Base-by-base conservation (phyloP, 2,113 vertebrate genomes). In the Dicerorhinus sumatrensis region DNA sequence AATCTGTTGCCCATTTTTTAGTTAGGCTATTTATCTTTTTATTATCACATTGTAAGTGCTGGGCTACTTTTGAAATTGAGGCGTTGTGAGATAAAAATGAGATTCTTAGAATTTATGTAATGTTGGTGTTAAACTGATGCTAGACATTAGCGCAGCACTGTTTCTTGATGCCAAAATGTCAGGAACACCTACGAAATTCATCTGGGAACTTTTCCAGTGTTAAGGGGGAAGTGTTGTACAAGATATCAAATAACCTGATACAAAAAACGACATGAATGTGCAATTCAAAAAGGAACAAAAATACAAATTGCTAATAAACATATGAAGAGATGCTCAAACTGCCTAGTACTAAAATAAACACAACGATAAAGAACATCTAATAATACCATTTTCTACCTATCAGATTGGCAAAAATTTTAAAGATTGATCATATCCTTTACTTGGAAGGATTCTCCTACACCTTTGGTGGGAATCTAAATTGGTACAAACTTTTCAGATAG, bases 61-160 rank as follows among this genome's bases (percentile, higher is more conserved):
- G 42, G 21, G 25, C 27, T 88, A 36, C 60, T 96, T 94, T 83
- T 83, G 29, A 85, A 90, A 92, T 58, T 42, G 5, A 97, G 48
- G 16, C 65, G 42, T 77, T 82, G 23, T 82, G 80, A 89, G 54
- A 96, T 96, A 94, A 89, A 90, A 96, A 84, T 88, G 42, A 91
- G 48, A 84, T 94, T 83, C 63, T 87, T 88, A 91, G 72, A 84
- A 85, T 85, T 67, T 82, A 80, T 89, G 54, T 54, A 60, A 81
- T 67, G 80, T 81, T 87, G 42, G 63, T 76, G 63, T 80, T 75
- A 96, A 39, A n/a, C 11, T 56, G 31, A 88, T 51, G 56, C 56
- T 82, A 97, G 72, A 97, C 56, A 81, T 73, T 65, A 85, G 77
- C 31, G 89, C 36, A 85, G 18, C 65, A 90, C 63, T 84, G 36